Evolutionary conservation across 2,888 invertebrate species (phyloP), one percentile per base, ranked within the genome.

Genomic region (Ecliptopera silaceata): DNA sequence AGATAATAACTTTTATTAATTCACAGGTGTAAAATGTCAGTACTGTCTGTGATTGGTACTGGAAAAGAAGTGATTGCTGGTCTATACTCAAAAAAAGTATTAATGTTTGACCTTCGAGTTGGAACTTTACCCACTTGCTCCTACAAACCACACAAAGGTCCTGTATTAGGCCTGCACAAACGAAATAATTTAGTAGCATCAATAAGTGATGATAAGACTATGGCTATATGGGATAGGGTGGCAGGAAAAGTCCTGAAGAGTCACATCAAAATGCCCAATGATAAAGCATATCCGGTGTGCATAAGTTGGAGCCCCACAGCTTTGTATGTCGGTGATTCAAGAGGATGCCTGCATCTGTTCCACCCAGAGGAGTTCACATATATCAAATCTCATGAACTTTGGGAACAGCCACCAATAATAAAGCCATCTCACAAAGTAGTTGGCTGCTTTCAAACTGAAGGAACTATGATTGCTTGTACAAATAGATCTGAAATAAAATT

Each of bases 181-280:
- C 75, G 73, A 59, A 79, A 84, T n/a, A 81, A 92, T 61, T 86
- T 91, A 71, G 79, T 93, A 57, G 88, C 93, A 32, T 93, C 93
- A 15, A 86, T 93, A 1, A 93, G 93, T 64, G 93, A 93, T 66
- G 93, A 93, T 62, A 92, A 84, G 74, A 92, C 92, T 3, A 79
- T 93, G 60, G 89, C 92, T 26, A 75, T 93, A 32, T 93, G 90
- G 86, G 93, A 94, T 70, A 87, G 85, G 71, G 87, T 88, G 46
- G 91, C 92, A 32, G 86, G 91, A 15, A 88, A 86, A 72, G 71
- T 87, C 4, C 57, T 92, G 53, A 71, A 77, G 56, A 82, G 63
- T 67, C 80, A 86, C 66, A 72, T 89, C 5, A 84, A 83, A 65
- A 83, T 89, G 70, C 84, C 86, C 1, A 78, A 79, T 31, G 79